Evolutionary conservation across 2,888 invertebrate genomes (phyloP).

Genomic region (Iselma pallidipennis): DNA sequence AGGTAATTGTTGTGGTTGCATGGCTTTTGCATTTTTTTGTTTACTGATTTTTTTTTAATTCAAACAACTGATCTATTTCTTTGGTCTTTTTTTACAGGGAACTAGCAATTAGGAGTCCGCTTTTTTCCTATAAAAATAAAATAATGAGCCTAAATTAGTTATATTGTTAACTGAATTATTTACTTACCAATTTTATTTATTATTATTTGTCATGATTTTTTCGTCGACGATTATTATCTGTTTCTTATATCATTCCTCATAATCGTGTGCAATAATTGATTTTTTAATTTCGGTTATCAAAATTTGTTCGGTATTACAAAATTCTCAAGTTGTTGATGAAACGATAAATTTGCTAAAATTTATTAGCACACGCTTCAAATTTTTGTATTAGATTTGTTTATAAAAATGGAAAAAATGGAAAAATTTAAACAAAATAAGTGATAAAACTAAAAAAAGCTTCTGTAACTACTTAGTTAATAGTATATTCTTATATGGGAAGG

Average conservation of each 20-base stretch:
- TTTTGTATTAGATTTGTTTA: conserved; percentile 14
- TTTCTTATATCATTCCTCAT: conserved; percentile 35
- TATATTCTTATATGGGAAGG: conserved; percentile 33
- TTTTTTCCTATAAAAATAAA: background rate
- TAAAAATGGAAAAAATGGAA: background rate
- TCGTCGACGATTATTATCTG: conserved; percentile 11
- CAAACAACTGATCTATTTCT: conserved; percentile 21
- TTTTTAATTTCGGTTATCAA: conserved; percentile 20
- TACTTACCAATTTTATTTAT: conserved; percentile 3
- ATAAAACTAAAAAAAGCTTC: conserved; percentile 19
- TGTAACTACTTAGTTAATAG: conserved; percentile 28
- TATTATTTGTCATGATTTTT: conserved; percentile 23
- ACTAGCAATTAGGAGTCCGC: conserved; percentile 7
- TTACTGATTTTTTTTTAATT: conserved; percentile 7
- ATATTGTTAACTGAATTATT: conserved; percentile 6
- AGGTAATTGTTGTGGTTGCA: conserved; percentile 28
- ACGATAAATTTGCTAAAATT: conserved; percentile 6
- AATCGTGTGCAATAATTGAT: conserved; percentile 37
- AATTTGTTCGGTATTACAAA: conserved; percentile 19
- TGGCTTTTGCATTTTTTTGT: conserved; percentile 13
- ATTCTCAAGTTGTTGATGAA: conserved; percentile 6
- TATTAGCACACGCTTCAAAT: conserved; percentile 26
- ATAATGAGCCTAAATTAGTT: conserved; percentile 4
- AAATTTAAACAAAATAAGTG: conserved; percentile 13
- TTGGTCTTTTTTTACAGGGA: conserved; percentile 18